These are phyloP conservation scores for Lonchura striata DNA, from an alignment of 2,113 vertebrate species.

Conservation along the genomic window DNA sequence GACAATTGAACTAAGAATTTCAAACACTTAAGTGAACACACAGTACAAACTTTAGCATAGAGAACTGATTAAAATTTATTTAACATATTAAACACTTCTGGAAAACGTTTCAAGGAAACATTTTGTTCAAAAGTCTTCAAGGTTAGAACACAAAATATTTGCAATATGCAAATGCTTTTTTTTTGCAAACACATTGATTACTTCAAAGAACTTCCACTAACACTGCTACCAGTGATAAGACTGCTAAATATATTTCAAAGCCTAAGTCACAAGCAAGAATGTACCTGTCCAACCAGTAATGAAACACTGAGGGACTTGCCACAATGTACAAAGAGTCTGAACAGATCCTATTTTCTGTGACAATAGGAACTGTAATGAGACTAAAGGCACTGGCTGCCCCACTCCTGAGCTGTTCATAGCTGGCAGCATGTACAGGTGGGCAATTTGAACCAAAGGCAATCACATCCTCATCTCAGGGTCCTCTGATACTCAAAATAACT, in stretches of 20 bases:
- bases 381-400: accelerated
- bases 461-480: background rate
- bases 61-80: constrained; percentile 16
- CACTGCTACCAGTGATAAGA: background rate
- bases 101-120: background rate
- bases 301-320: background rate
- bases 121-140: background rate
- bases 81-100: background rate
- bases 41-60: background rate
- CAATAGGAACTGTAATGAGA: background rate
- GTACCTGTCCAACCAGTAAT: background rate
- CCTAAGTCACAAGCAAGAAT: background rate
- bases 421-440: background rate
- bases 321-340: background rate
- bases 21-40: background rate
- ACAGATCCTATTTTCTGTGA: background rate
- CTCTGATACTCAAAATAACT: background rate
- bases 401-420: background rate
- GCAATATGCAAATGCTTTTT: background rate
- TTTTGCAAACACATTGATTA: background rate
- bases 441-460: background rate
- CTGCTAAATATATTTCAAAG: background rate
- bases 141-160: background rate
- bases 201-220: background rate
- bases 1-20: background rate